These are phyloP conservation scores for Trissoscelio sp. DNA, from an alignment of 2,888 invertebrate genomes.

Conservation along the genomic window DNA sequence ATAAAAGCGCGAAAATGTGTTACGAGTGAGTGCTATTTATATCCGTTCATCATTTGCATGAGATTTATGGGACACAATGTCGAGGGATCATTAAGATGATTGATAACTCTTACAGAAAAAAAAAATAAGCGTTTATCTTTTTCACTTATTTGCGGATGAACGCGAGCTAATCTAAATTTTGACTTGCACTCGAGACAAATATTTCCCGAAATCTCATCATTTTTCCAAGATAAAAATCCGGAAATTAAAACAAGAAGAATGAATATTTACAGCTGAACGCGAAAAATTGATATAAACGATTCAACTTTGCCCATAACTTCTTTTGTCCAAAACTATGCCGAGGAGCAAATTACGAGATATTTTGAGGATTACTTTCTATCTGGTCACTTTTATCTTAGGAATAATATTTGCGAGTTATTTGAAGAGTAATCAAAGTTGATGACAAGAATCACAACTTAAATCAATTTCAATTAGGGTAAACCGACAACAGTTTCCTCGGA, in stretches of 20 bases:
- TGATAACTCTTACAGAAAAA: slow-evolving; percentile 17
- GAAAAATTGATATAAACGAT: slow-evolving; percentile 30
- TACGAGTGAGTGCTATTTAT: slow-evolving; percentile 38
- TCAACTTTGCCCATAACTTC: slow-evolving; percentile 30
- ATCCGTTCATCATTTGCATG: slow-evolving; percentile 33
- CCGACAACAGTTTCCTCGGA: background rate
- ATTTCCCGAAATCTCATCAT: too few species aligned
- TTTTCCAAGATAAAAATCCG: background rate
- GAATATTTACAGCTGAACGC: slow-evolving; percentile 25
- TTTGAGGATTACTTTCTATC: slow-evolving; percentile 1
- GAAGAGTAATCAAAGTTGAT: slow-evolving; percentile 1
- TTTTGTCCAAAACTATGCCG: too few species aligned
- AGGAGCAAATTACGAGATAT: slow-evolving; percentile 9
- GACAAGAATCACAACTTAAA: slow-evolving; percentile 11
- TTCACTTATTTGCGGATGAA: too few species aligned
- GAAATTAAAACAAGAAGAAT: slow-evolving; percentile 27
- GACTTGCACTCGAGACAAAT: too few species aligned
- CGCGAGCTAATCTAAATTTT: too few species aligned
- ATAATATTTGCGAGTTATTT: background rate
- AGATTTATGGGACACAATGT: slow-evolving; percentile 42
- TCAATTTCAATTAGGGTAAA: slow-evolving; percentile 40
- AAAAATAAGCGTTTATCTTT: too few species aligned
- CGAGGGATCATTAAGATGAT: slow-evolving; percentile 35
- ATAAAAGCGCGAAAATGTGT: slow-evolving; percentile 31
- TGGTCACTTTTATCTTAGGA: slow-evolving; percentile 10